Conservation (phyloP, 2,113 vertebrate genomes). For the Boleophthalmus pectinirostris region DNA sequence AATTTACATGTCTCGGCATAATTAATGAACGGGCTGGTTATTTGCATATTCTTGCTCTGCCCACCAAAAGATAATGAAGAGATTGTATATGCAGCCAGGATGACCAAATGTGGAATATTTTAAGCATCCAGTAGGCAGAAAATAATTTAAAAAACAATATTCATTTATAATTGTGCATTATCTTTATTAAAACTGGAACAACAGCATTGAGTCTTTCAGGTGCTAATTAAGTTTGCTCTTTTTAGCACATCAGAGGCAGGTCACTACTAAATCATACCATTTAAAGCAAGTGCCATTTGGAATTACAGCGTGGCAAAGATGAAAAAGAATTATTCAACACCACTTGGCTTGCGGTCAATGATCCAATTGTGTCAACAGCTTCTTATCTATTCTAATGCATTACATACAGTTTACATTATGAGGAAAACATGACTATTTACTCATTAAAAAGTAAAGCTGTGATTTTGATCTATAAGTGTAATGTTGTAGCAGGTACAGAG, state of each 20-base stretch:
- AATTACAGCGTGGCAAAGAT: slow-evolving; percentile 47
- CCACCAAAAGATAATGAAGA: slow-evolving; percentile 55
- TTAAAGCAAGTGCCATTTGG: slow-evolving; percentile 63
- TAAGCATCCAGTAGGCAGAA: neutral
- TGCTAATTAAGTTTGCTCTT: slow-evolving; percentile 68
- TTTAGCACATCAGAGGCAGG: slow-evolving; percentile 67
- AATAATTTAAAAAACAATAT: neutral
- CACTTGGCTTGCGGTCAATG: slow-evolving; percentile 43
- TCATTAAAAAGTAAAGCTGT: slow-evolving; percentile 9
- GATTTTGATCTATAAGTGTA: neutral
- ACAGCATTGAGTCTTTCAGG: slow-evolving; percentile 57
- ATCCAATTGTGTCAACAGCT: slow-evolving; percentile 55
- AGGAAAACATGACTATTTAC: slow-evolving; percentile 29
- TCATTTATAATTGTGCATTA: neutral
- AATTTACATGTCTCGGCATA: slow-evolving; percentile 84
- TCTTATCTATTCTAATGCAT: slow-evolving; percentile 48
- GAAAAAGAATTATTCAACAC: slow-evolving; percentile 65
- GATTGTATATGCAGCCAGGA: slow-evolving; percentile 44
- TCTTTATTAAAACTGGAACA: slow-evolving; percentile 46
- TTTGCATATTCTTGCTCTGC: slow-evolving; percentile 74
- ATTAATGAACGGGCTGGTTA: slow-evolving; percentile 79
- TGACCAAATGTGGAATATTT: slow-evolving; percentile 49
- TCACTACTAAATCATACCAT: slow-evolving; percentile 65
- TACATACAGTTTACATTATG: slow-evolving; percentile 35
- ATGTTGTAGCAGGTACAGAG: neutral